A percentile compares a stretch with the other conserved stretches of the same genome.
phyloP scores from a whole-genome alignment of 1,140 invertebrate species.

The Drosophila malerkotliana region DNA sequence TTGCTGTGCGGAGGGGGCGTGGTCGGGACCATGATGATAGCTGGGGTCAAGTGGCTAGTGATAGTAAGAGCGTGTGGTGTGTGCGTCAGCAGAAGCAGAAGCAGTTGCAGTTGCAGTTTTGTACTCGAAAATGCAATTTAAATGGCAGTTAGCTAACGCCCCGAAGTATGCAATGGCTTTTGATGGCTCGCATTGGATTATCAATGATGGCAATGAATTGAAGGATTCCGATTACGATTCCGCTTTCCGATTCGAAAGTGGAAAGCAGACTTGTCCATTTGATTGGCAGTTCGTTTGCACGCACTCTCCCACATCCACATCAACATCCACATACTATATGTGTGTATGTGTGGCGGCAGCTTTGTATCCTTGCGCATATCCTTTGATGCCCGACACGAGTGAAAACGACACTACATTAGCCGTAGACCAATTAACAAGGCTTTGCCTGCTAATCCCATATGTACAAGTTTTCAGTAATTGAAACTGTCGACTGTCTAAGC shows the following conservation, averaged over 20 bases:
- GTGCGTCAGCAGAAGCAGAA: constrained; percentile 4
- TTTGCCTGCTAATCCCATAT: constrained; percentile 57
- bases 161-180: constrained; percentile 40
- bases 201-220: constrained; percentile 46
- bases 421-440: constrained; percentile 60
- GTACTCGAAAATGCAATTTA: constrained; percentile 51
- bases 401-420: constrained; percentile 63
- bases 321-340: not conserved
- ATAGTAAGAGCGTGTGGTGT: constrained; percentile 13
- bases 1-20: constrained; percentile 8
- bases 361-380: constrained; percentile 38
- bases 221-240: constrained; percentile 11
- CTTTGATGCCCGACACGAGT: constrained; percentile 61
- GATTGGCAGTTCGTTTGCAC: constrained; percentile 37
- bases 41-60: constrained; percentile 35
- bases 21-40: not conserved
- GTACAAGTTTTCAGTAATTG: constrained; percentile 65
- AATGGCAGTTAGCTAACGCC: constrained; percentile 42
- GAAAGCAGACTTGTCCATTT: constrained; percentile 19
- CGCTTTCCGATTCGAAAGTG: not conserved
- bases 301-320: constrained; percentile 5
- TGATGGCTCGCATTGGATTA: constrained; percentile 36
- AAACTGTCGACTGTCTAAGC: constrained; percentile 59
- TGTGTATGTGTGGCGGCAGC: not conserved
- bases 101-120: constrained; percentile 2